Conservation (phyloP, 2,888 invertebrate species). For the Aleiodes testaceus region DNA sequence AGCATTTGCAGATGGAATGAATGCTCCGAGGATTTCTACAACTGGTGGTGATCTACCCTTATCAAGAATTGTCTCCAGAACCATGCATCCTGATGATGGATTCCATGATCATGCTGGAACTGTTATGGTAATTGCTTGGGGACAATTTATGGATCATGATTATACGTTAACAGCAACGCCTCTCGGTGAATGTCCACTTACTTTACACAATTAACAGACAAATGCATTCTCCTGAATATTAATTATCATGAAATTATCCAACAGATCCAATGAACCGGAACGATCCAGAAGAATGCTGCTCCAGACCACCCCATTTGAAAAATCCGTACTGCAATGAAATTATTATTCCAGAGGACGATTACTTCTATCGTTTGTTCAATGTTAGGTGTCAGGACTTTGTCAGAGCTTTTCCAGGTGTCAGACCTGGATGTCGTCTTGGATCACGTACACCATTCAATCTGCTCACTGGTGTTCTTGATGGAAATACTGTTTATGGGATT, state of each 20-base stretch:
- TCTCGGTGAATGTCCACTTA: constrained; percentile 77
- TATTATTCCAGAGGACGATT: constrained; percentile 89
- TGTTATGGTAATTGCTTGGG: constrained; percentile 95
- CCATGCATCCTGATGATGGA: constrained; percentile 94
- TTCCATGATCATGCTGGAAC: constrained; percentile 95
- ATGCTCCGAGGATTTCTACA: constrained; percentile 86
- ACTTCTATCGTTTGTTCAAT: constrained; percentile 89
- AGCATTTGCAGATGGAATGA: constrained; percentile 88
- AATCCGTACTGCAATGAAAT: constrained; percentile 95
- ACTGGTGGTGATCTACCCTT: constrained; percentile 86
- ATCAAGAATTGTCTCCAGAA: constrained; percentile 89
- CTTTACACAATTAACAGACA: not conserved
- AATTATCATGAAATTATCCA: constrained; percentile 3
- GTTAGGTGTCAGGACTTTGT: constrained; percentile 93
- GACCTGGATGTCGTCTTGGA: constrained; percentile 91
- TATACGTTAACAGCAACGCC: constrained; percentile 92
- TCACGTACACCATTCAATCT: constrained; percentile 90
- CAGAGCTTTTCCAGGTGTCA: constrained; percentile 88
- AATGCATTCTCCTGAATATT: not conserved
- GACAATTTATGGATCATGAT: constrained; percentile 96
- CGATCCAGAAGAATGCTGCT: constrained; percentile 93
- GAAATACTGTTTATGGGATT: constrained; percentile 92
- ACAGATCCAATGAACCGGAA: constrained; percentile 89
- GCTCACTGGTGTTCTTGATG: constrained; percentile 89
- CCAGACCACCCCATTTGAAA: constrained; percentile 85